Percentiles rank a stretch among this genome's conserved stretches.
phyloP scores from a whole-genome alignment of 2,888 invertebrate species.

The Drosophila ezoana region DNA sequence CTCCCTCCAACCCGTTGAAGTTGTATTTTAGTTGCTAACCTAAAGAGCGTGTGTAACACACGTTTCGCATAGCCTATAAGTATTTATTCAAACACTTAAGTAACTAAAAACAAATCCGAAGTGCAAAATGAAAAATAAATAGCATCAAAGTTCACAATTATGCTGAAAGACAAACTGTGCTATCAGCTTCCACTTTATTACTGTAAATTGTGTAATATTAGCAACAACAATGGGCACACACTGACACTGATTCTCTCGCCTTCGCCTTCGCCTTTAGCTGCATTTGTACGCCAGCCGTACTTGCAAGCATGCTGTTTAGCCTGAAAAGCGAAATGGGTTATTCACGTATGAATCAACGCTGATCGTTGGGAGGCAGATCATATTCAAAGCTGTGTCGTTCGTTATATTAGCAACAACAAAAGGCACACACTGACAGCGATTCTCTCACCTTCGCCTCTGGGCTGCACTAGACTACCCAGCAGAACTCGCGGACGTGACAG shows the following conservation, averaged over 20 bases:
- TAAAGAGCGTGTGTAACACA: conserved; percentile 71
- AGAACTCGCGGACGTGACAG: conserved; percentile 6
- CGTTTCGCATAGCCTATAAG: conserved; percentile 70
- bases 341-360: neutral
- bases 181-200: conserved; percentile 44
- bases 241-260: conserved; percentile 37
- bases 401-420: conserved; percentile 30
- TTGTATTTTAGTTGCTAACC: conserved; percentile 79
- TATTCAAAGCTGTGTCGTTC: conserved; percentile 1
- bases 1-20: conserved; percentile 28
- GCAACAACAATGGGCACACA: conserved; percentile 23
- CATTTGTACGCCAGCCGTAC: conserved; percentile 29
- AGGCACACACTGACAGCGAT: conserved; percentile 19
- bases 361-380: neutral
- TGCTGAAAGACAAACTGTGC: conserved; percentile 38
- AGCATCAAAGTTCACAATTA: conserved; percentile 65
- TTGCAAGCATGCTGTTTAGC: conserved; percentile 7
- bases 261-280: conserved; percentile 23
- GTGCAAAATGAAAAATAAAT: conserved; percentile 59
- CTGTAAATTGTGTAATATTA: conserved; percentile 56
- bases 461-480: conserved; percentile 9
- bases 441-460: conserved; percentile 37
- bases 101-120: conserved; percentile 63
- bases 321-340: conserved; percentile 32
- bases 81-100: conserved; percentile 73